Base-by-base conservation (phyloP, 2,113 vertebrate species). In the Alces alces region DNA sequence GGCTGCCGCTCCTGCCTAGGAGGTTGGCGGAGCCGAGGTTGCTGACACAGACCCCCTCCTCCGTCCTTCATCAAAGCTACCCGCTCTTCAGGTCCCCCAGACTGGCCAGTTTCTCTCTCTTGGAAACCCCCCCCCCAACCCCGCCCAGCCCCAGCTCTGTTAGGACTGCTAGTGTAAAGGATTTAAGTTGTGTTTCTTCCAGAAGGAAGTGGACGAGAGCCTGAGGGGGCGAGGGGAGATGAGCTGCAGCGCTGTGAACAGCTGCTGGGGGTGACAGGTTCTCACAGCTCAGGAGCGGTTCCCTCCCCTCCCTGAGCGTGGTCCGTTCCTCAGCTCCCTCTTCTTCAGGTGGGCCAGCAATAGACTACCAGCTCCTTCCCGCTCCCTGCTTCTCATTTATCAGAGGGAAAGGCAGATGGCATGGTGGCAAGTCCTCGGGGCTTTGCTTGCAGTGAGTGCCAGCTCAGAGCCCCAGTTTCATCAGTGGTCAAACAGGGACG, bases 191-290 rank as follows among this genome's bases (percentile, higher is more conserved):
- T 50, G 82, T 43, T 82, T 82, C 80, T 78, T 93, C 52, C 61
- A 89, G 47, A 95, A 94, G 30, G 23, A 60, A 96, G 86, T 19
- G n/a, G 43, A 92, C 33, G 66, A 70, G 30, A 43, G 78, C 54
- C 86, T 43, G 58, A 54, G 86, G 92, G 66, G 82, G 36, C 47
- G 43, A 23, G 33, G 39, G 27, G n/a, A 66, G 16, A 57, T 36
- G 82, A 45, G 33, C 64, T 66, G 25, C 14, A 33, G 64, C 47
- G 93, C 54, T 90, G 54, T 4, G 4, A 93, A 85, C 58, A 88
- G 90, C 90, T 95, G 80, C 39, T 61, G 86, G n/a, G 54, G 50
- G 60, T 70, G 70, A 96, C 90, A 96, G 78, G 50, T n/a, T 93
- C 8, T 3, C 27, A 28, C 52, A 73, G 5, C 30, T 82, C 17